Evolutionary conservation across 2,113 vertebrate species (phyloP).

Genomic region (Sciurus niger): DNA sequence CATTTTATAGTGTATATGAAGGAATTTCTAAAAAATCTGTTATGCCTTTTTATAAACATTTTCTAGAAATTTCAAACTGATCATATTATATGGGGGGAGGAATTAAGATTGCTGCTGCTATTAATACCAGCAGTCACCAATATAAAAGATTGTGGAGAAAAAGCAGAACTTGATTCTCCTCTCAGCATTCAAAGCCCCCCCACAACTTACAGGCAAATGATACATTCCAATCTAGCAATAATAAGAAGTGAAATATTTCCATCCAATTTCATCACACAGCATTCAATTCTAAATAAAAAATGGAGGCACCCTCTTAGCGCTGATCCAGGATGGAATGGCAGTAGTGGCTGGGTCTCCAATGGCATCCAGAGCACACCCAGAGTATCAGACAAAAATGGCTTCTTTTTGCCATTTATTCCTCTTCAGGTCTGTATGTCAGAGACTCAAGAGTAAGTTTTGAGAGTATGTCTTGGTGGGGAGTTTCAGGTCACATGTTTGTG

Average conservation of each 20-base stretch:
- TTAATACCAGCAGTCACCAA: background rate
- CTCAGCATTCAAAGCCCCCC: background rate
- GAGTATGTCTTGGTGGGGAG: background rate
- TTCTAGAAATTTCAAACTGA: background rate
- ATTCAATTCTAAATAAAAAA: background rate
- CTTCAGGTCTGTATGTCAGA: background rate
- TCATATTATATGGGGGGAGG: background rate
- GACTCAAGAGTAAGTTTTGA: background rate
- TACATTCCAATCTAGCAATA: background rate
- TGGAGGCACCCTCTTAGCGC: accelerated
- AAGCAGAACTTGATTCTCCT: background rate
- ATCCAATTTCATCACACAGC: background rate
- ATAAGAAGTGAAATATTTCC: background rate
- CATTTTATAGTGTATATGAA: background rate
- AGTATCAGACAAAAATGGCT: background rate
- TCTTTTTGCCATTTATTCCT: background rate
- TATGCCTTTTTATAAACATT: background rate
- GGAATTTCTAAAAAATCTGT: background rate
- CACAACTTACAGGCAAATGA: background rate
- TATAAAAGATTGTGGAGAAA: background rate
- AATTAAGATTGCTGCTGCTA: background rate
- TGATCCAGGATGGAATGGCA: background rate
- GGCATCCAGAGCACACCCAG: background rate
- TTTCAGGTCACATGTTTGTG: background rate
- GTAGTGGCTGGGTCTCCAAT: background rate